phyloP scores from a whole-genome alignment of 2,888 invertebrate species.

The Acrobasis suavella region DNA sequence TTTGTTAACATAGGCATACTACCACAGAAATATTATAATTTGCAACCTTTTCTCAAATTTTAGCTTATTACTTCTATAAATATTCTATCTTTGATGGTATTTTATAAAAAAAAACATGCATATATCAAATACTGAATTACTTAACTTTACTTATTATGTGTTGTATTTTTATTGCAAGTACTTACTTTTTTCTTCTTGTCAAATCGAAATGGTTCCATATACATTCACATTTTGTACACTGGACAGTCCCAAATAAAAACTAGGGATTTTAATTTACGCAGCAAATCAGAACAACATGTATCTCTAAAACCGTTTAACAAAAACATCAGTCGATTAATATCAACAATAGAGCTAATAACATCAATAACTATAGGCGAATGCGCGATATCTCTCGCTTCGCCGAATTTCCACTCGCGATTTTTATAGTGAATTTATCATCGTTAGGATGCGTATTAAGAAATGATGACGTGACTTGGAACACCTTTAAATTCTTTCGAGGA shows the following conservation, averaged over 20 bases:
- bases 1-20: no score
- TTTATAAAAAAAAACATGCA: no score
- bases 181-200: no score
- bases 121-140: no score
- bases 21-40: no score
- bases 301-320: conserved; percentile 52
- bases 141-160: no score
- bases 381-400: conserved; percentile 52
- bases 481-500: conserved; percentile 52
- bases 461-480: conserved; percentile 50
- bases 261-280: not conserved
- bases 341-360: conserved; percentile 65
- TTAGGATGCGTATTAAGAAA: conserved; percentile 54
- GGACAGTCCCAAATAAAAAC: not conserved
- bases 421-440: conserved; percentile 58
- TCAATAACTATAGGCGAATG: conserved; percentile 54
- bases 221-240: no score
- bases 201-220: no score
- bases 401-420: conserved; percentile 58
- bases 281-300: conserved; percentile 47
- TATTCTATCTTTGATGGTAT: no score
- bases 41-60: no score
- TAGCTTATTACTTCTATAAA: no score
- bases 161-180: no score
- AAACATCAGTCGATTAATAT: conserved; percentile 54